Percentiles rank a stretch among this genome's conserved stretches.
Conservation (phyloP, 2,888 invertebrate genomes). For the Dicyrtoma fusca region DNA sequence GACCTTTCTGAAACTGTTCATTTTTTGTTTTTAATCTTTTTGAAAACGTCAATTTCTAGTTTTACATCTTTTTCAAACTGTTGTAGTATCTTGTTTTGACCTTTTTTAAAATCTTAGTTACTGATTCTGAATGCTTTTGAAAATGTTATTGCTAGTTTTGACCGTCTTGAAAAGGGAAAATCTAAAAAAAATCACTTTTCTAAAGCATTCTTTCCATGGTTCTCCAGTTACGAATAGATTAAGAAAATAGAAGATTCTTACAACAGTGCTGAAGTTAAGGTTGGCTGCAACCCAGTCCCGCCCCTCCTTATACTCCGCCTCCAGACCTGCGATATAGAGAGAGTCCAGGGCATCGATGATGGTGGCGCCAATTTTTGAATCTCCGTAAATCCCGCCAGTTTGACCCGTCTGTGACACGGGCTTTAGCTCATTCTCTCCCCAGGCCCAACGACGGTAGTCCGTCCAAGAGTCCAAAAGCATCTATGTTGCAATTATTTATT, state of each 20-base stretch:
- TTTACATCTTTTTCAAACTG: no score
- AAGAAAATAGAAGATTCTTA: constrained; percentile 49
- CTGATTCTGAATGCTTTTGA: no score
- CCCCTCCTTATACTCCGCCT: constrained; percentile 89
- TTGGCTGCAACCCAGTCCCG: constrained; percentile 90
- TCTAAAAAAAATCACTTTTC: no score
- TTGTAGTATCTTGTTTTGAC: no score
- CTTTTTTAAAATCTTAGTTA: no score
- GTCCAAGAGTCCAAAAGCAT: constrained; percentile 99
- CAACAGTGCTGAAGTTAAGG: constrained; percentile 69
- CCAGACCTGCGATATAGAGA: constrained; percentile 92
- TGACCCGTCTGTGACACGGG: constrained; percentile 89
- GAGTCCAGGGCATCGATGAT: constrained; percentile 97
- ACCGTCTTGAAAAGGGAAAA: no score
- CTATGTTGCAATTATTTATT: constrained; percentile 69
- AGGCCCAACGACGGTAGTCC: constrained; percentile 93
- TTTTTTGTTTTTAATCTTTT: no score
- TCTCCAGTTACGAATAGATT: no score
- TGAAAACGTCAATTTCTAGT: no score
- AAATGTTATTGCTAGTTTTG: no score
- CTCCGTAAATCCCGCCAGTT: constrained; percentile 86
- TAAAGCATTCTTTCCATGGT: no score
- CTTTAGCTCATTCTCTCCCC: constrained; percentile 97
- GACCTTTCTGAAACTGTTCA: no score
- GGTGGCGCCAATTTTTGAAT: constrained; percentile 83